Evolutionary conservation across 2,888 invertebrate genomes (phyloP).

Genomic region (Microctonus aethiopoides): DNA sequence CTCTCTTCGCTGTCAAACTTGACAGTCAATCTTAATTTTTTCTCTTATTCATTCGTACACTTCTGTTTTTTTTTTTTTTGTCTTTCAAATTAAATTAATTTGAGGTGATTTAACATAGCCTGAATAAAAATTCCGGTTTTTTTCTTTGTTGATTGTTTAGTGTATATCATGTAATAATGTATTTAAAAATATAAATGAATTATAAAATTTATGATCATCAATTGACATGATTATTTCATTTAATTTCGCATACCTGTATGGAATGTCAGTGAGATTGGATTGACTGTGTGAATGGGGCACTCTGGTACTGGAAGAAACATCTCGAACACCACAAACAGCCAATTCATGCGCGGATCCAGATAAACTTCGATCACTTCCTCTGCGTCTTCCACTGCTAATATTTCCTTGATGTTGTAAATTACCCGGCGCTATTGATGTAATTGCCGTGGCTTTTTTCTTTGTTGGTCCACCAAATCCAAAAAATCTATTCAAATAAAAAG

Average conservation of each 20-base stretch:
- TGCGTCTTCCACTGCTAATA: conserved; percentile 69
- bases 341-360: conserved; percentile 87
- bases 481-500: conserved; percentile 72
- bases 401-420: conserved; percentile 63
- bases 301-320: conserved; percentile 69
- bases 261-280: conserved; percentile 88
- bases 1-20: conserved; percentile 24
- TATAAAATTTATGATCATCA: not conserved
- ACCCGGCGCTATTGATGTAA: conserved; percentile 69
- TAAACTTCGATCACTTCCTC: conserved; percentile 86
- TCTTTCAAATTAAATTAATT: not conserved
- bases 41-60: too few species aligned
- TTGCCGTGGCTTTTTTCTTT: conserved; percentile 83
- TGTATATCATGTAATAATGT: not conserved
- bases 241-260: conserved; percentile 75
- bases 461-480: conserved; percentile 90
- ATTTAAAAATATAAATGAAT: not conserved
- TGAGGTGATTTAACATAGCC: conserved; percentile 4
- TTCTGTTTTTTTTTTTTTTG: not conserved
- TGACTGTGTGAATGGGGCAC: conserved; percentile 91
- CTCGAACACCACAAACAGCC: conserved; percentile 77
- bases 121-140: not conserved
- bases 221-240: conserved; percentile 12
- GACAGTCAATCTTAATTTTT: conserved; percentile 1
- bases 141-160: not conserved